Base-by-base conservation (phyloP, 2,113 vertebrate species). In the Electrona antarctica region DNA sequence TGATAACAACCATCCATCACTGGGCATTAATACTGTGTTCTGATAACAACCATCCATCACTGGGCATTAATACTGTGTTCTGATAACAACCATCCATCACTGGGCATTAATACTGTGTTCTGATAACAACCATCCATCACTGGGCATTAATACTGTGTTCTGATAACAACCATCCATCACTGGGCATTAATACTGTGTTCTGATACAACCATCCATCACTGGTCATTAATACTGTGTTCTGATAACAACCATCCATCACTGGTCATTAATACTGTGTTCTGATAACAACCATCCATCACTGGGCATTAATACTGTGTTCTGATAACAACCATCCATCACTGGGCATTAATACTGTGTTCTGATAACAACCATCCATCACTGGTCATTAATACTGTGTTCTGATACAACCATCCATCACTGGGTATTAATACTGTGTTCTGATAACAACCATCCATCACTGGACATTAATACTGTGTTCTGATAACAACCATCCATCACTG, bases 381-480 rank as follows among this genome's bases (percentile, higher is more conserved):
- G 28, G 21, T 0, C 33, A 41, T 41, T 41, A 6, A 41, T 41
- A n/a, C 96, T 92, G 88, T 99, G 97, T 80, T 97, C 98, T 99
- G 72, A 47, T 46, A n/a, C 0, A 51, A 41, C 33, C 33, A 41
- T 41, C 41, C 67, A 74, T 50, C 33, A 61, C 13, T 74, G 28
- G 21, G 3, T 2, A 41, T 41, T 41, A 6, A 41, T 41, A n/a
- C 96, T 92, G 88, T 99, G 97, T 80, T 97, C 98, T 99, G 72
- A 47, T 46, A n/a, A 73, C 0, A 51, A 41, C 33, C 33, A 41
- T 41, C 41, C 67, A 74, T 50, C 33, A 61, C 13, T 74, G 28
- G 21, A 0, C 33, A 41, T 41, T 41, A 6, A 41, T 41, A n/a
- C 96, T 92, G 88, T 99, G 97, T 80, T 97, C 98, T 99, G 72